phyloP scores from a whole-genome alignment of 1,140 invertebrate species.

The Palaemon carinicauda region DNA sequence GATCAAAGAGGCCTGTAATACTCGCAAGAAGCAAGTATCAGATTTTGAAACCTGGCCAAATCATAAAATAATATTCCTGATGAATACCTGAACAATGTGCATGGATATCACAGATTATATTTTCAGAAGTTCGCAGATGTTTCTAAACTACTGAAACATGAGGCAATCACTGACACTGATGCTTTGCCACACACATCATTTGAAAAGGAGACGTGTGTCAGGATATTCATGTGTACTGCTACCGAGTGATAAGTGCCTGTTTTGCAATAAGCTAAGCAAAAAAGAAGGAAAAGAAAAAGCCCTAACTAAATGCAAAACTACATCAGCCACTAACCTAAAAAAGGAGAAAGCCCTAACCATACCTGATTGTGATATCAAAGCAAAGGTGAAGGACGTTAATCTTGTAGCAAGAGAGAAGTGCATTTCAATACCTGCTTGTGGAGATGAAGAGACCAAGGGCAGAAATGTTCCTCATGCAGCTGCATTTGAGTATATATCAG shows the following conservation, averaged over 20 bases:
- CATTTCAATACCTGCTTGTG: not conserved
- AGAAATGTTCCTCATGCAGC: no score
- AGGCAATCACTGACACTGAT: not conserved
- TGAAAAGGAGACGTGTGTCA: conserved; percentile 2
- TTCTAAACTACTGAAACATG: not conserved
- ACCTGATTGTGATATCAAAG: not conserved
- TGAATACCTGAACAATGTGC: no score
- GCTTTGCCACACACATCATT: no score
- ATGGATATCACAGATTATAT: no score
- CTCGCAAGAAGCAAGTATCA: no score
- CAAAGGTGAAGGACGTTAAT: not conserved
- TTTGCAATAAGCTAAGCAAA: not conserved
- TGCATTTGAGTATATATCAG: no score
- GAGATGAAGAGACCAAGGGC: no score
- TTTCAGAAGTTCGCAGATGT: not conserved
- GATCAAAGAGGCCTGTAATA: no score
- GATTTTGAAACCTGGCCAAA: no score
- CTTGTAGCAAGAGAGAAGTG: not conserved
- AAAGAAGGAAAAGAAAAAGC: not conserved
- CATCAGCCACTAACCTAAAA: not conserved
- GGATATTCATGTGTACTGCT: not conserved
- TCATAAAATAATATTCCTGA: no score
- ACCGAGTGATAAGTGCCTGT: not conserved
- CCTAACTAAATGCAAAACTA: not conserved
- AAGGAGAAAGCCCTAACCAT: not conserved